These are phyloP conservation scores for Fistularia tabacaria DNA, from an alignment of 2,797 vertebrate species.

Conservation along the genomic window DNA sequence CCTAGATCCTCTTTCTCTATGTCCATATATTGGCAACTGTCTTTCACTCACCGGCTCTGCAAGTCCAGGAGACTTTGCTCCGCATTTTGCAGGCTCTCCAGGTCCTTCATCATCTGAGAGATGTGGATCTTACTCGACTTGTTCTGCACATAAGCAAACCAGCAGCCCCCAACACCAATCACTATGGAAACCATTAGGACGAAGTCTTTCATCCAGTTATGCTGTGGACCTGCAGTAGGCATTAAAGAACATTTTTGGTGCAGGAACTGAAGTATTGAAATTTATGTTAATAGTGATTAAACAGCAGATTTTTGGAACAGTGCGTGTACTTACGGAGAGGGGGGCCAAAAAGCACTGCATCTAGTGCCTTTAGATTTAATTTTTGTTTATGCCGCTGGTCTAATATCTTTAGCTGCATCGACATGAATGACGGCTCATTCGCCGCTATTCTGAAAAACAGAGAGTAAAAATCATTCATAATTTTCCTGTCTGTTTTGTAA, in stretches of 20 bases:
- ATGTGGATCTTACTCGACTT: constrained; percentile 94
- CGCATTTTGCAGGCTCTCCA: constrained; percentile 92
- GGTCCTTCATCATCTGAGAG: constrained; percentile 97
- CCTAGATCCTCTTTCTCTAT: too few relatives aligned
- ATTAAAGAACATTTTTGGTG: neutral
- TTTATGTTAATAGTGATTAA: too few relatives aligned
- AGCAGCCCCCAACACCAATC: constrained; percentile 95
- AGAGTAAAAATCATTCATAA: neutral
- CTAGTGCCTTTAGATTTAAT: constrained; percentile 92
- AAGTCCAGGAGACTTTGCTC: constrained; percentile 92
- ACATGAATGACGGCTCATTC: constrained; percentile 92
- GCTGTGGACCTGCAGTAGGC: constrained; percentile 73
- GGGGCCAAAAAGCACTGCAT: constrained; percentile 95
- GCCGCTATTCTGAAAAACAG: constrained; percentile 86
- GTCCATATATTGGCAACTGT: too few relatives aligned
- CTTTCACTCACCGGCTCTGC: constrained; percentile 83
- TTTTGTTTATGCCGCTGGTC: constrained; percentile 97
- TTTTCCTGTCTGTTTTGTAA: neutral
- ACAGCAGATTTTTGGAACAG: neutral
- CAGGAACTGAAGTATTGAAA: too few relatives aligned
- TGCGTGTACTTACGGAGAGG: constrained; percentile 85
- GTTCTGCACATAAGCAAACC: constrained; percentile 98
- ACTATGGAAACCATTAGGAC: constrained; percentile 93
- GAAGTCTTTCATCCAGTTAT: constrained; percentile 99
- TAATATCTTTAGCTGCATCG: constrained; percentile 89